Evolutionary conservation across 2,797 vertebrate genomes (phyloP), one percentile per base, ranked within the genome.

Genomic region (Fringilla coelebs): DNA sequence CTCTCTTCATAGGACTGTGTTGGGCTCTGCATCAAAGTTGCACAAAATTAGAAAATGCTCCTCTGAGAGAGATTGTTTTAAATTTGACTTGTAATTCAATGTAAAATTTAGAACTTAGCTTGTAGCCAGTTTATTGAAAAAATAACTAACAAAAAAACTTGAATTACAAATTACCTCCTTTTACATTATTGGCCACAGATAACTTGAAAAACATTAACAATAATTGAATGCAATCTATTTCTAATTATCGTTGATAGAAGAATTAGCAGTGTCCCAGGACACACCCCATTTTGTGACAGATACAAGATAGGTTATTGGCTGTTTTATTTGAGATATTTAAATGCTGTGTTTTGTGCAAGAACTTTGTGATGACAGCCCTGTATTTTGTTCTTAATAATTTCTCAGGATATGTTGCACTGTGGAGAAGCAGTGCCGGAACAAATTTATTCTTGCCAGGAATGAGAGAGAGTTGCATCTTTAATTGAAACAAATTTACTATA

Each of bases 321-420:
- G 94, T 95, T 97, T 98, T 89, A 96, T 97, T 97, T 96, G 93
- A 90, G 79, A 96, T 96, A 96, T 85, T 96, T 97, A 97, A 94
- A 84, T 97, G 84, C 96, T 97, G 92, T 97, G 94, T 98, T 98
- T 98, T 97, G 97, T 98, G 98, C 97, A 98, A 97, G 97, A 98
- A 96, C 85, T 97, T 97, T 97, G 90, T 97, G 97, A 97, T 94
- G 97, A 94, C 96, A 97, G 97, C 97, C 98, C 97, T 98, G 86
- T 97, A 96, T 97, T 96, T 95, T 96, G 96, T 97, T 98, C 96
- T 96, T 97, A 98, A 97, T 98, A 97, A 98, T 98, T 98, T 98
- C 98, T 98, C 98, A 98, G 98, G 98, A 98, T 98, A 97, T 74
- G 97, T 97, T 97, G 86, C 97, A 97, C 97, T 98, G 97, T 93